Evolutionary conservation across 23 tunicate genomes (phyloP), one percentile per base, ranked within the genome.

Genomic region (Corella eumyota): DNA sequence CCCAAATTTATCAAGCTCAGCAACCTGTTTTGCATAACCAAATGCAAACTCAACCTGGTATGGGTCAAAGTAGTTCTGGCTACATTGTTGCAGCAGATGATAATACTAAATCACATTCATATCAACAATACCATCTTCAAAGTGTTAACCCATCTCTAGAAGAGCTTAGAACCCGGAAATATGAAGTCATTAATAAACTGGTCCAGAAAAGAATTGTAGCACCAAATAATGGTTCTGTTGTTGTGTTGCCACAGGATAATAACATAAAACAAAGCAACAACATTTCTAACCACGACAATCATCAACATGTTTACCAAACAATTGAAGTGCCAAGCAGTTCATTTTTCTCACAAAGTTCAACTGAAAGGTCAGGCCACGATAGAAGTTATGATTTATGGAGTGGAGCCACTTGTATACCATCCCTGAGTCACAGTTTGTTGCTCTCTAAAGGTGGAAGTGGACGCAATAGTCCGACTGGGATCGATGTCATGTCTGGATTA

Each of bases 151-250:
- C n/a, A 30, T 50, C 38, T 2, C 46, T 49, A 27, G 50, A 49
- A 57, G 80, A 71, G 23, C 66, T 86, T 2, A 32, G 65, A 17
- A 60, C 57, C 32, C 69, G 95, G 36, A 86, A 86, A 66, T 37
- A 49, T 3, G 75, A 77, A 57, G 77, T 86, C 2, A 67, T 86
- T 6, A 64, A 77, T 53, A 77, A 77, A 60, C 48, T 86, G 60
- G 75, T 86, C 2, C 77, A 86, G 34, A 86, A 86, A 32, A 79
- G 84, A 17, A 75, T 61, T n/a, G 65, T 38, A 51, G 55, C 66
- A 1, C 85, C 85, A 30, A 76, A n/a, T n/a, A n/a, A n/a, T n/a
- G n/a, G n/a, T n/a, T n/a, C n/a, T n/a, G n/a, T n/a, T n/a, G n/a
- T n/a, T n/a, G 15, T 9, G 48, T 15, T 40, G 13, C 48, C 11